Base-by-base conservation (phyloP, 2,797 vertebrate species). In the Esox lucius region DNA sequence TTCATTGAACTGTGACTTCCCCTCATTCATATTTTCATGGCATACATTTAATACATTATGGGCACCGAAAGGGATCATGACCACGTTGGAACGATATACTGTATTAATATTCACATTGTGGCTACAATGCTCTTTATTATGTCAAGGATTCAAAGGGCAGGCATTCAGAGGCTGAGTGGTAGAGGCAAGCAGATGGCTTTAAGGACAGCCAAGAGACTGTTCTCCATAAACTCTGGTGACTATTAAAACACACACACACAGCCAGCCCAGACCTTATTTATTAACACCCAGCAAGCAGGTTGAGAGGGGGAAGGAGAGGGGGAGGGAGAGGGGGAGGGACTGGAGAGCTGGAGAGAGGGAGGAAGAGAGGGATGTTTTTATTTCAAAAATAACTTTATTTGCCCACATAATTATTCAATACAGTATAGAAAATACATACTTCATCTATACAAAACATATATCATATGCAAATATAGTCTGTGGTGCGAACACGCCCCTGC, bases 71-170 rank as follows among this genome's bases (percentile, higher is more conserved):
- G 35, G 72, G 68, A 71, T 76, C 78, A 48, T 56, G 61, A 61
- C 48, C 71, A 49, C 66, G 75, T 83, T 83, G 73, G 69, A 80
- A 42, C 69, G 78, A 66, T 39, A 68, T 78, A 46, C 74, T 75
- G 74, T 79, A 46, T 46, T 46, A 80, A 87, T 81, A 80, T 83
- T 85, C 81, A 79, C 78, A 77, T 46, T 67, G 49, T 73, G 46
- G 65, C 75, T 72, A 75, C 78, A 78, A 70, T 75, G 74, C 78
- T 84, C 64, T 81, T 80, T 79, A 72, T 83, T 83, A 85, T 81
- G 80, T 80, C 82, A 81, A 72, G 53, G 78, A 81, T 84, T 86
- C 70, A 85, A 85, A 91, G 80, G 74, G 76, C 79, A 85, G 78
- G 75, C 61, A 39, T 48, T 75, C 26, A 35, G n/a, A 71, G 70